Base-by-base conservation (phyloP, 2,113 vertebrate genomes). In the Ictalurus punctatus region DNA sequence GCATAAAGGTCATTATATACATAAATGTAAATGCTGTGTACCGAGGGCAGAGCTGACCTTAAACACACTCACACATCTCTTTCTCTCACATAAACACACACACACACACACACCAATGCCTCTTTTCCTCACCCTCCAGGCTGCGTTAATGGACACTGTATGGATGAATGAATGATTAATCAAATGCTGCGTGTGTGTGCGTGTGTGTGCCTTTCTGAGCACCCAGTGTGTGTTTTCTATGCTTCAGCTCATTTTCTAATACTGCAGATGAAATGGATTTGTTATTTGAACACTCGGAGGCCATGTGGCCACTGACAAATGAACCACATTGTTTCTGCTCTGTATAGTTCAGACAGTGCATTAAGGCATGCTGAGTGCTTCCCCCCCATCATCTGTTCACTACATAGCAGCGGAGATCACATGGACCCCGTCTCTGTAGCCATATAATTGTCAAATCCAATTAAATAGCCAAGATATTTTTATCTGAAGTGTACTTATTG, bases 111-210 rank as follows among this genome's bases (percentile, higher is more conserved):
- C 87, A 54, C 48, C 67, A 67, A 56, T 73, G 59, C 44, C 76
- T 92, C 92, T 94, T 93, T 90, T 93, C 93, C 92, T 91, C 90
- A 54, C 92, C 63, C 85, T 84, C 27, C n/a, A 73, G 81, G 88
- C 88, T 85, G 85, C 59, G 67, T 84, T 87, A 91, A 89, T 89
- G 84, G 84, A 86, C 78, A 81, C n/a, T 86, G 78, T 52, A 73
- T 84, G 85, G 79, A 84, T 6, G 10, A 86, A 89, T 89, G 65
- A 91, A 89, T 91, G 85, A 91, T 91, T 91, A 91, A 89, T 89
- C 89, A 71, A 91, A 87, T 30, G 52, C 59, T 81, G 27, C 21
- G 44, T 40, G 61, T 67, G 84, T 86, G 87, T 90, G 84, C 76
- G 30, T n/a, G 90, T 76, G 25, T 61, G 56, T 88, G 85, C 14